These are phyloP conservation scores for Pseudomyrmex dendroicus DNA, from an alignment of 1,140 invertebrate genomes.

Conservation along the genomic window DNA sequence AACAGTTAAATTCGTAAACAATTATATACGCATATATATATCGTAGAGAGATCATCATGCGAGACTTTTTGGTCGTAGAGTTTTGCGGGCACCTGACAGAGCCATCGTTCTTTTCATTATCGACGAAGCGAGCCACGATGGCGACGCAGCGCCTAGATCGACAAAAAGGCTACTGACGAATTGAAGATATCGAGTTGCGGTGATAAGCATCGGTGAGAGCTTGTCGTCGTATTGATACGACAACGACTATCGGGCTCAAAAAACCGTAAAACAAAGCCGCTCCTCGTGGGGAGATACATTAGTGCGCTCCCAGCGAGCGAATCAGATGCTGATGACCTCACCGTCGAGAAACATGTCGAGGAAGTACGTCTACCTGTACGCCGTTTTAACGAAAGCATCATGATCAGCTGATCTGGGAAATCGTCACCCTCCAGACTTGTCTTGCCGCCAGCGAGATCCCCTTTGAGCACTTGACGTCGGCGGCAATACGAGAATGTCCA, in stretches of 20 bases:
- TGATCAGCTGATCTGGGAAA: constrained; percentile 13
- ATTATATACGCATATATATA: no score
- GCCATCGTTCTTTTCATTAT: not conserved
- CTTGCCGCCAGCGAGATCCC: not conserved
- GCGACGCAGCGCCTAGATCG: constrained; percentile 26
- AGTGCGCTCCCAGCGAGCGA: constrained; percentile 53
- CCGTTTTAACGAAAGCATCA: not conserved
- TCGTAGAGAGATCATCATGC: not conserved
- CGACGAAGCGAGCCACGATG: not conserved
- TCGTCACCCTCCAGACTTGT: not conserved
- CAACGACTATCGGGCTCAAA: constrained; percentile 4
- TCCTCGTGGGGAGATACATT: constrained; percentile 20
- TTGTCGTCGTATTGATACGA: constrained; percentile 23
- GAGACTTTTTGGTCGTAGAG: constrained; percentile 17
- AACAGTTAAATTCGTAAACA: not conserved
- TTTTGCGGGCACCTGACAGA: not conserved
- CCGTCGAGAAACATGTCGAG: constrained; percentile 9
- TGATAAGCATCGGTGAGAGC: constrained; percentile 43
- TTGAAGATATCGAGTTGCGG: constrained; percentile 29
- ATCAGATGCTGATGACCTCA: not conserved
- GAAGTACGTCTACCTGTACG: not conserved
- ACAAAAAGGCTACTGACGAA: constrained; percentile 51
- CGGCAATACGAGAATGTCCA: constrained; percentile 88
- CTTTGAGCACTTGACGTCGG: not conserved
- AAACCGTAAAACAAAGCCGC: constrained; percentile 18